Percentiles rank a stretch among this genome's conserved stretches.
Conservation (phyloP, 2,888 invertebrate species). For the Crepidodera aurea region DNA sequence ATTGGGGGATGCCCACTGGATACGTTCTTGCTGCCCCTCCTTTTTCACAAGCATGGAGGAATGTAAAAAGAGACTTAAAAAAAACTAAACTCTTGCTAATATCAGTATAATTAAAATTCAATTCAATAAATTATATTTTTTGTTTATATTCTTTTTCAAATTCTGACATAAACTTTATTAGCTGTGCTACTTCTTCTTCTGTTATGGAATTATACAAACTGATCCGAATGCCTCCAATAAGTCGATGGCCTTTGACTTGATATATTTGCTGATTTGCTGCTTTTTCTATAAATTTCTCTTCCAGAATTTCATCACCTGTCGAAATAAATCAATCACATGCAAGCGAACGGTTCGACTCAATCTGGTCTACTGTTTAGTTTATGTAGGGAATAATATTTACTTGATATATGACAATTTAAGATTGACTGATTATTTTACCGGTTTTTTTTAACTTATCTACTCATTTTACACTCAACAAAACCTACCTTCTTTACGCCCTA, state of each 20-base stretch:
- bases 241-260: slow-evolving; percentile 93
- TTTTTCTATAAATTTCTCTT: slow-evolving; percentile 85
- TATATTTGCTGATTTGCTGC: slow-evolving; percentile 81
- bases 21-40: too few relatives aligned
- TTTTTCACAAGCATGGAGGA: too few relatives aligned
- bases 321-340: too few relatives aligned
- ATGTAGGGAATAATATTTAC: not conserved
- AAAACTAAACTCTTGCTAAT: too few relatives aligned
- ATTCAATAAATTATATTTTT: not conserved
- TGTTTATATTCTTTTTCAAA: slow-evolving; percentile 14
- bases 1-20: too few relatives aligned
- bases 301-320: slow-evolving; percentile 78
- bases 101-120: too few relatives aligned
- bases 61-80: too few relatives aligned
- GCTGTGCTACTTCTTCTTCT: slow-evolving; percentile 75
- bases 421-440: not conserved
- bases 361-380: too few relatives aligned
- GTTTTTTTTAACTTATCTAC: too few relatives aligned
- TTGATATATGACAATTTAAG: not conserved
- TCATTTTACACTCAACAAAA: not conserved
- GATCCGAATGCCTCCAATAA: slow-evolving; percentile 94
- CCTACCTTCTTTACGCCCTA: slow-evolving; percentile 71
- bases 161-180: slow-evolving; percentile 69
- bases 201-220: slow-evolving; percentile 96
- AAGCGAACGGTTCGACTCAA: too few relatives aligned